These are phyloP conservation scores for Vidua chalybeata DNA, from an alignment of 2,113 vertebrate genomes.

Conservation along the genomic window DNA sequence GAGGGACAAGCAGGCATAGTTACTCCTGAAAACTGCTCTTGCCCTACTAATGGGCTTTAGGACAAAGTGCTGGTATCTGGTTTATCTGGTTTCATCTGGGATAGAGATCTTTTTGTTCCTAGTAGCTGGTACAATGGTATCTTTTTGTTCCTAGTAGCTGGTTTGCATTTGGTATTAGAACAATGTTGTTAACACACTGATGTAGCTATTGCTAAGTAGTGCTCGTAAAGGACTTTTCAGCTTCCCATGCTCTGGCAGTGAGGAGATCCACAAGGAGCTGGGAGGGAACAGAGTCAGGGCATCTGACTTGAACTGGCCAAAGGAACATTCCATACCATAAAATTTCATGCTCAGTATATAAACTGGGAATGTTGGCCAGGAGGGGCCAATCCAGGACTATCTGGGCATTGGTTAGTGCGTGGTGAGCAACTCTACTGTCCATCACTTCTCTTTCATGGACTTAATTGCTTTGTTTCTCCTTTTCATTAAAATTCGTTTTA, in stretches of 20 bases:
- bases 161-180: not conserved
- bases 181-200: not conserved
- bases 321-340: not conserved
- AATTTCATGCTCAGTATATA: not conserved
- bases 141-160: not conserved
- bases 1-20: not conserved
- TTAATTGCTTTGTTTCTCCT: not conserved
- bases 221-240: not conserved
- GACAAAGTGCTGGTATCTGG: not conserved
- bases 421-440: no score
- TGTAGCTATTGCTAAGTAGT: not conserved
- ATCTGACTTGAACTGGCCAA: not conserved
- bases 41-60: not conserved
- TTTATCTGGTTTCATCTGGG: not conserved
- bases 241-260: not conserved
- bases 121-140: not conserved
- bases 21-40: not conserved
- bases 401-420: not conserved
- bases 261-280: not conserved
- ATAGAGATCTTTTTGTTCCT: not conserved
- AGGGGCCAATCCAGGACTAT: accelerated
- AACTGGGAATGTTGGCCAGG: not conserved
- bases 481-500: not conserved
- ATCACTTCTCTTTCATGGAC: not conserved
- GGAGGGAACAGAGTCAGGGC: not conserved